Evolutionary conservation across 1,140 invertebrate species (phyloP).

Genomic region (Cherax destructor): DNA sequence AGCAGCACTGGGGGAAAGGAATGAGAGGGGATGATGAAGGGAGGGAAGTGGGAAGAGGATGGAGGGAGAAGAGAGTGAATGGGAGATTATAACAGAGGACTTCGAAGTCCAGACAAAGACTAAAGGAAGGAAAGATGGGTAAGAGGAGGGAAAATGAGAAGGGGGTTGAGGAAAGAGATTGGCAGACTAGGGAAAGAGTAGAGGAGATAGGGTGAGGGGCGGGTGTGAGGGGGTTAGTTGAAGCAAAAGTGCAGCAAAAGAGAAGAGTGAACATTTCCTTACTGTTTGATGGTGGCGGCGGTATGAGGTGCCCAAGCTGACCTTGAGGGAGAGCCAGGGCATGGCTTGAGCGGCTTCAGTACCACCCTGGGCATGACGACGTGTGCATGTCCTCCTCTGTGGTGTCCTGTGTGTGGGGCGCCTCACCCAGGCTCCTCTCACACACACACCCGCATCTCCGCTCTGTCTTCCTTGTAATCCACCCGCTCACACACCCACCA

Average conservation of each 20-base stretch:
- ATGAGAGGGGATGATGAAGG: neutral
- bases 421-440: neutral
- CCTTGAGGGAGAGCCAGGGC: neutral
- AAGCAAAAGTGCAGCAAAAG: neutral
- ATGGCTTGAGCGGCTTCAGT: slow-evolving; percentile 3
- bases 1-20: too few species aligned
- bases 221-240: too few species aligned
- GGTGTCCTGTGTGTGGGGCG: neutral
- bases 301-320: neutral
- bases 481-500: neutral
- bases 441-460: neutral
- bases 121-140: too few species aligned
- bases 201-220: slow-evolving; percentile 17
- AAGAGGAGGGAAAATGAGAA: too few species aligned
- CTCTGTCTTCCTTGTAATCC: too few species aligned
- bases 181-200: neutral
- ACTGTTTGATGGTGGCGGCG: neutral
- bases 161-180: too few species aligned
- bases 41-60: too few species aligned
- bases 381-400: neutral
- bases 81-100: too few species aligned
- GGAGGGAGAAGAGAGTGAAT: neutral
- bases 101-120: too few species aligned
- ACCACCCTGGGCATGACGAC: neutral
- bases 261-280: neutral